Percentiles rank a stretch among this genome's conserved stretches.
Conservation (phyloP, 2,113 vertebrate species). For the Coracopsis vasa region DNA sequence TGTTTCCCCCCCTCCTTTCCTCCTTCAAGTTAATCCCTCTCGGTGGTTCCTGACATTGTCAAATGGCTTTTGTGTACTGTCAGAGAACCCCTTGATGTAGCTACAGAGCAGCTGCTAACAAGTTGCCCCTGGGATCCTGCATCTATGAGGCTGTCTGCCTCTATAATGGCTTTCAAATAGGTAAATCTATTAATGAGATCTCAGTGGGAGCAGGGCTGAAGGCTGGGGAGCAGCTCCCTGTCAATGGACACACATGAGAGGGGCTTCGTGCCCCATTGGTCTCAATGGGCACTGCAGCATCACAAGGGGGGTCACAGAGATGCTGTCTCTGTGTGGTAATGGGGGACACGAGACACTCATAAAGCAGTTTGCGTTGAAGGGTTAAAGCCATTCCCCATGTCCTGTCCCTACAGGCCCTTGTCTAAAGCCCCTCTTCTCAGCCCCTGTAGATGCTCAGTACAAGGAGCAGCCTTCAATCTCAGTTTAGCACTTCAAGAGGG, state of each 20-base stretch:
- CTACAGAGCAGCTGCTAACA: conserved; percentile 47
- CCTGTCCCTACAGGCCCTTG: not conserved
- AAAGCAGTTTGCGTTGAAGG: not conserved
- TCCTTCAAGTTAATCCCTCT: conserved; percentile 41
- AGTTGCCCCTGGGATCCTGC: conserved; percentile 20
- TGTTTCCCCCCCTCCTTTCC: not conserved
- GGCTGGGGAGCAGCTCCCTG: not conserved
- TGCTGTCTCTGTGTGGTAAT: not conserved
- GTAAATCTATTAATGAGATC: conserved; percentile 62
- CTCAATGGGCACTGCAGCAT: not conserved
- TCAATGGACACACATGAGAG: not conserved
- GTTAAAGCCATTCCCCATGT: not conserved
- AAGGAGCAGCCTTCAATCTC: not conserved
- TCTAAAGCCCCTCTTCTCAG: not conserved
- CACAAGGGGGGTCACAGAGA: not conserved
- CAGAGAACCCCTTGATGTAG: conserved; percentile 24
- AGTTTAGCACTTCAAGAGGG: accelerated
- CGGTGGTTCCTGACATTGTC: not conserved
- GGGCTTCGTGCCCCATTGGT: not conserved
- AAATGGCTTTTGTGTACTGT: conserved; percentile 9
- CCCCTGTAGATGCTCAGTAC: not conserved
- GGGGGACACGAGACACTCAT: not conserved
- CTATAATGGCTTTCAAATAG: conserved; percentile 48
- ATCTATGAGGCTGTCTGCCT: conserved; percentile 34
- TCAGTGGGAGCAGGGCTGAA: not conserved